Conservation (phyloP, 2,888 invertebrate species). For the Acleris sparsana region DNA sequence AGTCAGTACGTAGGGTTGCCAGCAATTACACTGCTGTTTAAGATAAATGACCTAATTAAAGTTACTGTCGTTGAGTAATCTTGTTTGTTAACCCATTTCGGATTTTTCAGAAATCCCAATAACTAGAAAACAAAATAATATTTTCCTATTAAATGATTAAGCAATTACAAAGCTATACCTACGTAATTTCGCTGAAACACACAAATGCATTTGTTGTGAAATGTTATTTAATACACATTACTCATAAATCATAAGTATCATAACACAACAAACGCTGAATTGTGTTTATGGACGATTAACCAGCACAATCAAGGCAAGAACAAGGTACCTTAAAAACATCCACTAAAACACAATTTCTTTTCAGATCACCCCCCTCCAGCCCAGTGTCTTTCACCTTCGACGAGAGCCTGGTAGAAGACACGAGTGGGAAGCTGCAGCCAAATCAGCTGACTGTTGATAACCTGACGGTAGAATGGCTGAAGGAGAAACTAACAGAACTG, state of each 20-base stretch:
- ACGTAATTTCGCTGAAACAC: background rate
- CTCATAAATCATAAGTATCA: no score
- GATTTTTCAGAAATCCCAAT: background rate
- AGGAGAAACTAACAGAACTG: slow-evolving; percentile 90
- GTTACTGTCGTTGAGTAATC: background rate
- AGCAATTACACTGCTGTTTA: background rate
- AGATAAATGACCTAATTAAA: background rate
- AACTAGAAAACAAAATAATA: background rate
- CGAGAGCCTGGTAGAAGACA: slow-evolving; percentile 93
- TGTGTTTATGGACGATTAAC: no score
- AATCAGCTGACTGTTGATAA: slow-evolving; percentile 96
- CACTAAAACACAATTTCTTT: slow-evolving; percentile 41
- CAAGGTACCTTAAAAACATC: background rate
- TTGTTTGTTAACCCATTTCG: background rate
- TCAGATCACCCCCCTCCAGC: slow-evolving; percentile 90
- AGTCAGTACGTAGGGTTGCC: slow-evolving; percentile 80
- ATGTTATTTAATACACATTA: no score
- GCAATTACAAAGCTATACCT: background rate
- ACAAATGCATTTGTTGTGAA: background rate
- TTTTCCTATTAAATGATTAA: background rate
- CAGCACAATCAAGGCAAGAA: background rate
- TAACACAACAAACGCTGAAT: no score
- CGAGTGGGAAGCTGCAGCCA: slow-evolving; percentile 93
- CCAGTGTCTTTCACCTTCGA: slow-evolving; percentile 93
- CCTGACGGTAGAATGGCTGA: slow-evolving; percentile 94